Evolutionary conservation across 2,113 vertebrate species (phyloP).

Genomic region (Edolisoma coerulescens): DNA sequence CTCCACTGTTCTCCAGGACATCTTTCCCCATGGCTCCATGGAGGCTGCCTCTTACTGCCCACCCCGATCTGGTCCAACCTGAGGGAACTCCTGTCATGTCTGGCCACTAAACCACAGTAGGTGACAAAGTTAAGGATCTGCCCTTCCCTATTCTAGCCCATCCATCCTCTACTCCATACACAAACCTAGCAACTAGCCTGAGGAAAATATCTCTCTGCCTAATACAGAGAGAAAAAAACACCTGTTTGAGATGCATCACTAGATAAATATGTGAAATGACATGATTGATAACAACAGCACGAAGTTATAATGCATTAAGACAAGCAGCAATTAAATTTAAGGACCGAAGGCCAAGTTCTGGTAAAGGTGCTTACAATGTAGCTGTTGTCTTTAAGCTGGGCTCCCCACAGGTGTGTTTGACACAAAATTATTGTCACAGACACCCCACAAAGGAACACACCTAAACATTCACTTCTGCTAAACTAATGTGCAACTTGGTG

Average conservation of each 20-base stretch:
- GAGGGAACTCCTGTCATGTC: neutral
- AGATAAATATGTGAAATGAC: constrained; percentile 26
- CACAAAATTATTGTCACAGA: neutral
- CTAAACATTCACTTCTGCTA: neutral
- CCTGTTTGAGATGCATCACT: neutral
- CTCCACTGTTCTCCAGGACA: neutral
- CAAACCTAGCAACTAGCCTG: neutral
- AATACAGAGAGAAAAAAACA: neutral
- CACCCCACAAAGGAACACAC: neutral
- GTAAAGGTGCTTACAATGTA: neutral
- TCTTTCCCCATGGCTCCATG: neutral
- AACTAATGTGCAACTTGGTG: neutral
- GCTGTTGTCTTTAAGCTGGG: neutral
- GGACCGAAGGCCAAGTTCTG: neutral
- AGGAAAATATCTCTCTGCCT: neutral
- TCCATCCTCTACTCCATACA: neutral
- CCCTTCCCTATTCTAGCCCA: neutral
- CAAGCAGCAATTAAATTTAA: constrained; percentile 31
- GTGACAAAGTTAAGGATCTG: neutral
- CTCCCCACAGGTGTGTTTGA: neutral
- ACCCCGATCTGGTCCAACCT: neutral
- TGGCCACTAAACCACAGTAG: neutral
- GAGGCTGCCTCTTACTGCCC: neutral
- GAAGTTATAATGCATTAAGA: neutral
- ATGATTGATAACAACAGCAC: constrained; percentile 20